Conservation (phyloP, 1,140 invertebrate species). For the Caenorhabditis tropicalis region DNA sequence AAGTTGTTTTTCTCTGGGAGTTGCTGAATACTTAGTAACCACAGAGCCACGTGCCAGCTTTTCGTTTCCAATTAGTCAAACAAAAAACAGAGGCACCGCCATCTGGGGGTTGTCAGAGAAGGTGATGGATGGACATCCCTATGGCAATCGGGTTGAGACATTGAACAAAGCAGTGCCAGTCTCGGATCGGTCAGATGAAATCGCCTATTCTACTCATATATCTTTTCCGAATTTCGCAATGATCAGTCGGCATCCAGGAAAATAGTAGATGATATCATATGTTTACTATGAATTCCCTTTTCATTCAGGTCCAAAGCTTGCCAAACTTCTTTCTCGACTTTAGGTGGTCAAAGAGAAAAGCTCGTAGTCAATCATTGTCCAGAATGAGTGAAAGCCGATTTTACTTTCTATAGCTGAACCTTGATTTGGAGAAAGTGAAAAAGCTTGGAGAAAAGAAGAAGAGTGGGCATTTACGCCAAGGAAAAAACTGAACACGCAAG, state of each 20-base stretch:
- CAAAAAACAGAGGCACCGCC: background rate
- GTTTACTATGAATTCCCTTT: no score
- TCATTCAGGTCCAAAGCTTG: no score
- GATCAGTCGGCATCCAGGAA: background rate
- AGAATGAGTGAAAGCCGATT: slow-evolving; percentile 40
- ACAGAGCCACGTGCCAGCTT: background rate
- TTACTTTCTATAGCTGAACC: slow-evolving; percentile 45
- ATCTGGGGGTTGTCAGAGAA: slow-evolving; percentile 26
- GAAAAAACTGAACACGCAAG: slow-evolving; percentile 38
- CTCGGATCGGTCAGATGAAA: background rate
- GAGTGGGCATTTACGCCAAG: slow-evolving; percentile 37
- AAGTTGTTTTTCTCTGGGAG: no score
- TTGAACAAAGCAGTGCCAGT: background rate
- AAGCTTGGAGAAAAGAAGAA: slow-evolving; percentile 39
- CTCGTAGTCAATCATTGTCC: slow-evolving; percentile 23
- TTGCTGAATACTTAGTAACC: background rate
- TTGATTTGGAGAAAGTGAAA: slow-evolving; percentile 45
- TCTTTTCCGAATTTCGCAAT: background rate
- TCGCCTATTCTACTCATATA: background rate
- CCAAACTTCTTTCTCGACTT: background rate
- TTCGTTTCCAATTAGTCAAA: slow-evolving; percentile 4
- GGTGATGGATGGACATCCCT: slow-evolving; percentile 41
- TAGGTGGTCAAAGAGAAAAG: background rate
- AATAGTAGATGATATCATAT: background rate
- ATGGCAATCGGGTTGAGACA: background rate